Evolutionary conservation across 2,113 vertebrate genomes (phyloP).

Genomic region (Galeopterus variegatus): DNA sequence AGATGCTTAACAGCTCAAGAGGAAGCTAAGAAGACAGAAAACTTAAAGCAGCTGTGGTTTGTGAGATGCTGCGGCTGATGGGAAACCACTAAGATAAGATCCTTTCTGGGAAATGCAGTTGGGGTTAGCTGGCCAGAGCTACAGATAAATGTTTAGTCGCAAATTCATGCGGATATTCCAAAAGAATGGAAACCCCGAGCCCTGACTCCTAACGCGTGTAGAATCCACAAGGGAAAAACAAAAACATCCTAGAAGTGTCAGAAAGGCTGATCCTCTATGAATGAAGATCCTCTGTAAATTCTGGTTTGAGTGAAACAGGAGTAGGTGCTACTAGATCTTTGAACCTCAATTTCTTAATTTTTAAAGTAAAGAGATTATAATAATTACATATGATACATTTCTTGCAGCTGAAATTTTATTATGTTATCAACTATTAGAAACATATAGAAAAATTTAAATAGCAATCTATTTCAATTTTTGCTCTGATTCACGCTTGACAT

Average conservation of each 20-base stretch:
- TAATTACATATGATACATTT: background rate
- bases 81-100: background rate
- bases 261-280: background rate
- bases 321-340: background rate
- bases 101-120: background rate
- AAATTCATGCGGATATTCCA: background rate
- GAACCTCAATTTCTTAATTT: conserved; percentile 23
- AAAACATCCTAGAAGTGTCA: background rate
- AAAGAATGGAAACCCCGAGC: background rate
- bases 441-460: background rate
- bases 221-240: background rate
- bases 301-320: background rate
- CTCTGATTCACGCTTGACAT: background rate
- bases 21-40: background rate
- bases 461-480: background rate
- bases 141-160: background rate
- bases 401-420: background rate
- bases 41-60: background rate
- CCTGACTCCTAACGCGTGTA: background rate
- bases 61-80: background rate
- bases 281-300: background rate
- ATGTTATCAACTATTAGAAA: conserved; percentile 4
- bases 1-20: background rate
- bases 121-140: background rate
- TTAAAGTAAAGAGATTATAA: background rate